Percentiles rank a stretch among this genome's conserved stretches.
phyloP scores from a whole-genome alignment of 2,888 invertebrate genomes.

The Tanytarsus gracilentus region DNA sequence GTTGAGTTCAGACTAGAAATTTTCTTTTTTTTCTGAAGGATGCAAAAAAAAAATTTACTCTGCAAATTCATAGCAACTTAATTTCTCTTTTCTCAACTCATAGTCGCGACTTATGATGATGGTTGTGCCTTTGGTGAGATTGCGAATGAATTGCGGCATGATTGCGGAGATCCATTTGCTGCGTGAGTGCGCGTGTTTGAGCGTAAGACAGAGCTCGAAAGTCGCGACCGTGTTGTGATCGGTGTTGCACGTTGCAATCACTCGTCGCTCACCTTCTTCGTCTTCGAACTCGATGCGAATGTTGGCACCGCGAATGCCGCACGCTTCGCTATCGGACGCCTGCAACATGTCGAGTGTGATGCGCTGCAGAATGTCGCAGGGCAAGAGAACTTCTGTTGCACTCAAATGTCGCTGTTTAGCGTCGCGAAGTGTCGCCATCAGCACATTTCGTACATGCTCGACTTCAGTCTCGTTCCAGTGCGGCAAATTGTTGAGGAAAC shows the following conservation, averaged over 20 bases:
- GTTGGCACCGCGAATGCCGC: constrained; percentile 80
- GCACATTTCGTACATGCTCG: constrained; percentile 60
- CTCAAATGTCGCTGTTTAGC: constrained; percentile 72
- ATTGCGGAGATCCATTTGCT: constrained; percentile 73
- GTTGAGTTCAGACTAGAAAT: too few species aligned
- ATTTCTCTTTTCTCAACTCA: constrained; percentile 82
- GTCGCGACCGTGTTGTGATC: constrained; percentile 82
- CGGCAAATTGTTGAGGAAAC: constrained; percentile 30
- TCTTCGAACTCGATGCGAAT: constrained; percentile 75
- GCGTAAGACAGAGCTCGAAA: constrained; percentile 79
- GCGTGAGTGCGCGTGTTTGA: constrained; percentile 58
- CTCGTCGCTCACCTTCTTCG: constrained; percentile 52
- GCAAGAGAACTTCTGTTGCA: constrained; percentile 76
- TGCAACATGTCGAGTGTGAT: constrained; percentile 71
- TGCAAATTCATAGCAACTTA: constrained; percentile 70
- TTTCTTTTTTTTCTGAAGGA: too few species aligned
- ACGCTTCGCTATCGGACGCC: constrained; percentile 82
- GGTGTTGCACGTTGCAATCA: constrained; percentile 70
- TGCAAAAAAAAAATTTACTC: too few species aligned
- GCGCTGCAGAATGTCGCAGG: constrained; percentile 68
- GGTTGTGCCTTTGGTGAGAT: constrained; percentile 74
- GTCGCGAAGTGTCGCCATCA: constrained; percentile 64
- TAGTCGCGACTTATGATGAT: constrained; percentile 84
- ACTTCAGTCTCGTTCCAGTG: constrained; percentile 36
- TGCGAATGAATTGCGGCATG: constrained; percentile 72